Evolutionary conservation across 2,797 vertebrate species (phyloP), one percentile per base, ranked within the genome.

Genomic region (Aviceda leuphotes): DNA sequence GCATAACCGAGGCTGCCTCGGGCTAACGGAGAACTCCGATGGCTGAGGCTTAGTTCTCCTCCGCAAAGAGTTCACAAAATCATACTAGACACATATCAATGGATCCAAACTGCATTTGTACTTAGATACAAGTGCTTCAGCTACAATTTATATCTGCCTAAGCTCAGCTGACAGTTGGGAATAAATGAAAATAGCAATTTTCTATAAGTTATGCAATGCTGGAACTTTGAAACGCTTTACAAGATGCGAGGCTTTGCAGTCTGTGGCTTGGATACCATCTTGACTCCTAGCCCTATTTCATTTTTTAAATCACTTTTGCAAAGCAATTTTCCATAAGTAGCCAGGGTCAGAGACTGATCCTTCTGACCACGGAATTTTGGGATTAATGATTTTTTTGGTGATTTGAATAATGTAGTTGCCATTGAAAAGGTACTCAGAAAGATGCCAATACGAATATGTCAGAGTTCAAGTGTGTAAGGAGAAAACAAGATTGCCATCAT

Each of bases 1-100:
- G 28, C 59, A 41, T 1, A 52, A 30, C 33, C 0, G 3, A 18
- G 28, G 35, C 6, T 41, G 11, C 22, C 24, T 14, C 0, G 1
- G 41, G n/a, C 41, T 33, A 35, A 11, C 2, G 1, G 47, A 24
- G 17, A 72, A 39, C 20, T 50, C 13, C 41, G 16, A 8, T 6
- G 44, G 33, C 47, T 54, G 79, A 78, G 50, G 8, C 44, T 67
- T 56, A 62, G 8, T 15, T 52, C 35, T 79, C 28, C 10, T 77
- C 72, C 33, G 28, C 5, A 17, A 59, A 46, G 39, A 50, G 54
- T 6, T 78, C 77, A 66, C 58, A 66, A 26, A 35, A 44, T 52
- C 46, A 41, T 5, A 31, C 22, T 3, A 61, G 80, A 68, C 30
- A 71, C 10, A 3, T 7, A 71, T 31, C 37, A 72, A 2, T 26